A percentile compares a stretch with the other conserved stretches of the same genome.
Conservation (phyloP, 2,888 invertebrate genomes). For the Chrysomela aeneicollis region DNA sequence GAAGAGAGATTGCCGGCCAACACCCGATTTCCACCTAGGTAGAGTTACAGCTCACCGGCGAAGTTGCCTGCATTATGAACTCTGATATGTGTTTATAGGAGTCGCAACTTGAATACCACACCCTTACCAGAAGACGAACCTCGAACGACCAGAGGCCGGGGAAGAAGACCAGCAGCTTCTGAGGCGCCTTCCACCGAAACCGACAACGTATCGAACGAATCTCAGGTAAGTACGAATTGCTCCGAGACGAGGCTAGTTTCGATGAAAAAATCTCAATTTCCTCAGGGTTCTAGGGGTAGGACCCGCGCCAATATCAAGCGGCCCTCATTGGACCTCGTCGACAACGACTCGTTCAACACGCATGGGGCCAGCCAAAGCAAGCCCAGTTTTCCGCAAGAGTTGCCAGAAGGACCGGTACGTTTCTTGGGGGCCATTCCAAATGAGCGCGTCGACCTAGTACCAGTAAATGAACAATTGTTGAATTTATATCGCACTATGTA, state of each 20-base stretch:
- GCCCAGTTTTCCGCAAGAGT: slow-evolving; percentile 66
- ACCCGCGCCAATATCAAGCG: slow-evolving; percentile 73
- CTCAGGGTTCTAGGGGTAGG: slow-evolving; percentile 58
- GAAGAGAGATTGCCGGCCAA: slow-evolving; percentile 78
- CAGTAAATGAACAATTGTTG: slow-evolving; percentile 41
- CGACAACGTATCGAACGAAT: slow-evolving; percentile 59
- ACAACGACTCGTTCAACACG: slow-evolving; percentile 83
- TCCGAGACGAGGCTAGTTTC: background rate
- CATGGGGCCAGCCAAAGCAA: slow-evolving; percentile 63
- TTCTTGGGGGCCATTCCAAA: slow-evolving; percentile 69
- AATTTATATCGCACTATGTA: slow-evolving; percentile 25
- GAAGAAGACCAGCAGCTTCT: slow-evolving; percentile 58
- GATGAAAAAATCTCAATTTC: background rate
- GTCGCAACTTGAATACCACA: slow-evolving; percentile 66
- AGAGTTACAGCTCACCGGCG: background rate
- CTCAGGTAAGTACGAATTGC: slow-evolving; percentile 50
- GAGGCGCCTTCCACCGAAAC: slow-evolving; percentile 46
- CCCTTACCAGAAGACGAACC: slow-evolving; percentile 58
- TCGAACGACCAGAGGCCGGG: slow-evolving; percentile 58
- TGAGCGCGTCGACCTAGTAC: slow-evolving; percentile 58
- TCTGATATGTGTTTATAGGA: slow-evolving; percentile 57
- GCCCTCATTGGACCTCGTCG: slow-evolving; percentile 82
- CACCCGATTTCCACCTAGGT: slow-evolving; percentile 68
- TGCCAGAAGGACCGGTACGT: slow-evolving; percentile 66
- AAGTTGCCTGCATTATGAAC: background rate